A percentile compares a stretch with the other conserved stretches of the same genome.
These are phyloP conservation scores for Athetis lepigone DNA, from an alignment of 2,888 invertebrate species.

Conservation along the genomic window DNA sequence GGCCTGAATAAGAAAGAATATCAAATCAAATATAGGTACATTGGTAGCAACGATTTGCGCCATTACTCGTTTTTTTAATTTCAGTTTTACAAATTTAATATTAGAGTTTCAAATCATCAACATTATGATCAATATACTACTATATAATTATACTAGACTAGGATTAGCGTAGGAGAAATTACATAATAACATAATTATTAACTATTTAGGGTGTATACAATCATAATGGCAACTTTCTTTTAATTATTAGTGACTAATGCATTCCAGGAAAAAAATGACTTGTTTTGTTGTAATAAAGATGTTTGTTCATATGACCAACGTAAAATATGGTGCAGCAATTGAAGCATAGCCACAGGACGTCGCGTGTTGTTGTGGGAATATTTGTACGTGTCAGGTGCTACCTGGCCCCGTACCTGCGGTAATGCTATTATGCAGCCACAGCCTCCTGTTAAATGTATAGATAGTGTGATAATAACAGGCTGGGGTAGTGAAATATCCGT, in stretches of 20 bases:
- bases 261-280: slow-evolving; percentile 5
- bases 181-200: slow-evolving; percentile 11
- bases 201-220: slow-evolving; percentile 19
- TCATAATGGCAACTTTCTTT: slow-evolving; percentile 29
- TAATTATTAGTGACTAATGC: slow-evolving; percentile 12
- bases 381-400: slow-evolving; percentile 83
- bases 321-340: slow-evolving; percentile 39
- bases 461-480: slow-evolving; percentile 44
- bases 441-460: slow-evolving; percentile 54
- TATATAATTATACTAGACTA: not conserved
- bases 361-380: slow-evolving; percentile 68
- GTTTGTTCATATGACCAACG: slow-evolving; percentile 13
- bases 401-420: slow-evolving; percentile 80
- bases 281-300: slow-evolving; percentile 4
- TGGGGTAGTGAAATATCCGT: slow-evolving; percentile 37
- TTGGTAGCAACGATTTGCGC: slow-evolving; percentile 1
- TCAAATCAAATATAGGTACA: slow-evolving; percentile 2
- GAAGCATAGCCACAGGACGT: slow-evolving; percentile 53
- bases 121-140: not conserved
- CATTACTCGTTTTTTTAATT: not conserved
- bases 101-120: not conserved
- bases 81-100: not conserved
- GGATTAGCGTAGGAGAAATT: slow-evolving; percentile 18
- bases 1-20: slow-evolving; percentile 12
- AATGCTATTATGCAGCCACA: slow-evolving; percentile 70